phyloP scores from a whole-genome alignment of 30 jellyfish, hydroid and myxozoan species.

The Clytia hemisphaerica region DNA sequence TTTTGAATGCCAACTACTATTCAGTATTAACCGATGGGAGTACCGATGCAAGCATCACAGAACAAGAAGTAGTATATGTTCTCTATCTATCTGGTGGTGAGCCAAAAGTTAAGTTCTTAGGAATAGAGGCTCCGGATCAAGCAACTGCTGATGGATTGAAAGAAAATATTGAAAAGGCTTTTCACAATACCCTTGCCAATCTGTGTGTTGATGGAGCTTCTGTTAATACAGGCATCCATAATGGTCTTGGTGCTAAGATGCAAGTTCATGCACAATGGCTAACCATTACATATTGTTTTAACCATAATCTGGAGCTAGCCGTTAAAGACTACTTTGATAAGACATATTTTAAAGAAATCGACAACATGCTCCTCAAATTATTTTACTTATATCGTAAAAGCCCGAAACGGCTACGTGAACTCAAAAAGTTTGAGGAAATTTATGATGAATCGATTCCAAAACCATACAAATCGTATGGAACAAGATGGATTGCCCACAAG shows the following conservation, averaged over 20 bases:
- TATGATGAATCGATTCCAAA: slow-evolving; percentile 13
- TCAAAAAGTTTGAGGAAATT: slow-evolving; percentile 18
- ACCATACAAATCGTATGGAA: slow-evolving; percentile 36
- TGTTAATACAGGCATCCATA: slow-evolving; percentile 8
- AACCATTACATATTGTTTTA: slow-evolving; percentile 25
- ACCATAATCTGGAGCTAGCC: slow-evolving; percentile 35
- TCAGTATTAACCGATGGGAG: slow-evolving; percentile 29
- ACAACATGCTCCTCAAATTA: not conserved
- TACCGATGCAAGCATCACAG: slow-evolving; percentile 5
- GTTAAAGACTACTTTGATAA: slow-evolving; percentile 17
- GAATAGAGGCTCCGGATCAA: slow-evolving; percentile 2
- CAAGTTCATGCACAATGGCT: slow-evolving; percentile 34
- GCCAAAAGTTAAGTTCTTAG: slow-evolving; percentile 11
- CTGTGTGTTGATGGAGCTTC: slow-evolving; percentile 36
- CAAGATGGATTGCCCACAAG: slow-evolving; percentile 50
- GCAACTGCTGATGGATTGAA: slow-evolving; percentile 31
- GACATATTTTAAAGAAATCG: not conserved
- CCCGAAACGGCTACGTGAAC: slow-evolving; percentile 18
- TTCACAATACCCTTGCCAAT: not conserved
- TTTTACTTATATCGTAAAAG: slow-evolving; percentile 2
- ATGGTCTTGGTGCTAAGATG: slow-evolving; percentile 21
- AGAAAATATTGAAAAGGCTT: slow-evolving; percentile 13
- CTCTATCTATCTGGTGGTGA: not conserved
- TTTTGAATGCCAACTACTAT: too few relatives aligned
- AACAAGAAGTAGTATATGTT: slow-evolving; percentile 15